phyloP scores from a whole-genome alignment of 2,888 invertebrate genomes.

The Stictocephala bisonia region DNA sequence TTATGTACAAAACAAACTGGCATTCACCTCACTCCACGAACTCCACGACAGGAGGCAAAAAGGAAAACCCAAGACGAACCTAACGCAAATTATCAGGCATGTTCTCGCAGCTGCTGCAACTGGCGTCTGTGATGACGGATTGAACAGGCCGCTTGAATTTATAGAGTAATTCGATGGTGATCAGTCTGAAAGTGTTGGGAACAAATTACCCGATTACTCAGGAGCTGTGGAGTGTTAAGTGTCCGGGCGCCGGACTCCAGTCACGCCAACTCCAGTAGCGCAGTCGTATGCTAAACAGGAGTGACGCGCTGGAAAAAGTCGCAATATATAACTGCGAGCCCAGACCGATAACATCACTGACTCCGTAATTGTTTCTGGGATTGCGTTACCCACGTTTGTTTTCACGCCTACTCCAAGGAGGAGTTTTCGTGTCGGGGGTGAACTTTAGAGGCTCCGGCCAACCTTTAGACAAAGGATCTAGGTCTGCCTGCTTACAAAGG shows the following conservation, averaged over 20 bases:
- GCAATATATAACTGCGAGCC: conserved; percentile 25
- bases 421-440: no score
- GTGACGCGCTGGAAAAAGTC: conserved; percentile 35
- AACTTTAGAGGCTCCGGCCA: no score
- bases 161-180: not conserved
- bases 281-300: conserved; percentile 8
- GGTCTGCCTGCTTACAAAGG: no score
- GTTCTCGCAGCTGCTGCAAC: no score
- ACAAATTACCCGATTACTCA: conserved; percentile 8
- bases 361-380: conserved; percentile 18
- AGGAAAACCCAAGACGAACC: not conserved
- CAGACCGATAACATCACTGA: not conserved
- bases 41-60: not conserved
- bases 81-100: no score
- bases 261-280: conserved; percentile 16
- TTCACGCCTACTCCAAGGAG: not conserved
- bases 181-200: not conserved
- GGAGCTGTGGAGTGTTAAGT: no score
- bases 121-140: no score
- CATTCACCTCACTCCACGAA: no score
- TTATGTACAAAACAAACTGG: no score
- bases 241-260: not conserved
- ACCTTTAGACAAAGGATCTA: no score
- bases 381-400: not conserved
- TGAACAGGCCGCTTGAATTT: not conserved